phyloP scores from a whole-genome alignment of 2,888 invertebrate genomes.

The Sarcophaga subvicina region DNA sequence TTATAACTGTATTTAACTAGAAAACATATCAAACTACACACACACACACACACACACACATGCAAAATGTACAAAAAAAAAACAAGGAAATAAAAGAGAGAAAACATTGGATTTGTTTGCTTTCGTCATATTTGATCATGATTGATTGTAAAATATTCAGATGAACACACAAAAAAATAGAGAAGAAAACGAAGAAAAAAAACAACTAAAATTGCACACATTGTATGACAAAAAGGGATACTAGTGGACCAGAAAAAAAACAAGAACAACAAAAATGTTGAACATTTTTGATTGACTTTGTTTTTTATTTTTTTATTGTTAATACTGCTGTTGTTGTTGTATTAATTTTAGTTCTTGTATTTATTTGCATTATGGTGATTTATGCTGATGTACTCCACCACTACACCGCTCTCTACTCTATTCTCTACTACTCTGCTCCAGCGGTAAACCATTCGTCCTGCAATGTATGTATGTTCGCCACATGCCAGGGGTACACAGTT shows the following conservation, averaged over 20 bases:
- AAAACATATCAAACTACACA: constrained; percentile 37
- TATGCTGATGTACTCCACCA: constrained; percentile 42
- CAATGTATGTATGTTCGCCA: neutral
- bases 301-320: constrained; percentile 28
- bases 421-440: no score
- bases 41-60: no score
- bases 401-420: neutral
- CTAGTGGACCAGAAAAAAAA: constrained; percentile 2
- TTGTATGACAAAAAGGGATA: neutral
- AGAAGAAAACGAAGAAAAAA: neutral
- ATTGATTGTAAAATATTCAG: constrained; percentile 67
- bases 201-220: neutral
- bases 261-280: constrained; percentile 31
- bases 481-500: constrained; percentile 2
- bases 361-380: constrained; percentile 68
- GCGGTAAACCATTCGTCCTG: no score
- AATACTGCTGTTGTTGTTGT: constrained; percentile 11
- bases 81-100: neutral
- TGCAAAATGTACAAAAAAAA: neutral
- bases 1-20: constrained; percentile 68
- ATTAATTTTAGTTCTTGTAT: constrained; percentile 48
- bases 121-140: constrained; percentile 70
- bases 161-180: constrained; percentile 1
- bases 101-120: constrained; percentile 52
- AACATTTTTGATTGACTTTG: constrained; percentile 69